Evolutionary conservation across 1,140 invertebrate species (phyloP), one percentile per base, ranked within the genome.

Genomic region (Lepidostoma basale): DNA sequence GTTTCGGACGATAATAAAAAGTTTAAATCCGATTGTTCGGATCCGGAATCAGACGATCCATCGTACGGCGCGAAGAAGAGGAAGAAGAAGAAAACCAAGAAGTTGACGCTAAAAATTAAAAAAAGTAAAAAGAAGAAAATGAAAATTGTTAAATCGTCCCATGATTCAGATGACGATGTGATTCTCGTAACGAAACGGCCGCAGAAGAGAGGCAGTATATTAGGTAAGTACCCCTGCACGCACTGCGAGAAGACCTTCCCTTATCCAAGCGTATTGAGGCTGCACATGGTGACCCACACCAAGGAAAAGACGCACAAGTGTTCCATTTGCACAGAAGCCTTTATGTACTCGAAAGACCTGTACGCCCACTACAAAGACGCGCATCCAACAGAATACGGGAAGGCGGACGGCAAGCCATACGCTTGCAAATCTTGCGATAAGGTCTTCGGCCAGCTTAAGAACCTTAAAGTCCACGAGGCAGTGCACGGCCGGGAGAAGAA

Each of bases 401-500:
- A 81, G 47, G 75, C 79, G 62, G 80, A 78, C 64, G 70, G 84
- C 47, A 85, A 81, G 10, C 81, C 82, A 3, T 86, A 83, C 75
- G 66, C 68, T 2, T 83, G 82, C 71, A 73, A 76, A 4, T 80
- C 79, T 76, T 81, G 85, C 78, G 86, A 86, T 8, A 79, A 87
- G 44, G 86, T 86, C 5, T 87, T 88, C 74, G 86, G 85, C 33
- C 84, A 84, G 5, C 84, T 75, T 22, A 81, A 81, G 30, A 83
- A 87, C 42, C 77, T 87, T 22, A 77, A 78, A 18, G 74, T 80
- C 45, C 85, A 86, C 68, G 82, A 81, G 67, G 81, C 79, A 42
- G 84, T 85, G 18, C 89, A 90, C 60, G 87, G 88, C 14, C 87
- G 87, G 12, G 87, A 90, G 18, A 87, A 90, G 73, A 86, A 89